phyloP scores from a whole-genome alignment of 92 coral and sea anemone species.

The Pocillopora grandis region DNA sequence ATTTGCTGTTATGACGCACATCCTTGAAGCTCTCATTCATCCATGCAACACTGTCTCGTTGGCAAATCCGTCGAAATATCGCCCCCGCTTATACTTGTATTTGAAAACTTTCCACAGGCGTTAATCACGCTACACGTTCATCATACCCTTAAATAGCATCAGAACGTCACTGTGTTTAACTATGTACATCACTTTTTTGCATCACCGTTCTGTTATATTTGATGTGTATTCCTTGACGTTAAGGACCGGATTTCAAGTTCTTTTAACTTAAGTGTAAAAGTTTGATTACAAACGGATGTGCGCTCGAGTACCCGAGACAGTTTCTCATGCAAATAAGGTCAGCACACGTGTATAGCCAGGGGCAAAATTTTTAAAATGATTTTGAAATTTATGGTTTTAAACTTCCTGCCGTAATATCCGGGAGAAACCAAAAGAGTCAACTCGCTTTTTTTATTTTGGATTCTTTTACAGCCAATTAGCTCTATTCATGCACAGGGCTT shows the following conservation, averaged over 20 bases:
- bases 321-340: slow-evolving; percentile 20
- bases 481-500: neutral
- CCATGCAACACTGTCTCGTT: slow-evolving; percentile 26
- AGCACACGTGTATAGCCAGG: slow-evolving; percentile 35
- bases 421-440: neutral
- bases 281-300: slow-evolving; percentile 51
- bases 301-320: slow-evolving; percentile 37
- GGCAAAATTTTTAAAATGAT: neutral
- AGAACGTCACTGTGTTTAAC: slow-evolving; percentile 25
- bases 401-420: slow-evolving; percentile 16
- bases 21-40: slow-evolving; percentile 30
- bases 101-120: slow-evolving; percentile 32
- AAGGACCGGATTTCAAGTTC: slow-evolving; percentile 43
- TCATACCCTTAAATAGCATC: slow-evolving; percentile 27
- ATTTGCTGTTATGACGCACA: slow-evolving; percentile 27
- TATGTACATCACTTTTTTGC: slow-evolving; percentile 13
- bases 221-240: slow-evolving; percentile 11
- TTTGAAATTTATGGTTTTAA: slow-evolving; percentile 21
- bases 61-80: slow-evolving; percentile 27
- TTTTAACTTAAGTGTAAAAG: slow-evolving; percentile 36
- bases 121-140: slow-evolving; percentile 20
- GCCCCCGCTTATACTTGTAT: slow-evolving; percentile 9
- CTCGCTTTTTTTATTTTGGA: neutral
- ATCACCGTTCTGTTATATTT: slow-evolving; percentile 10
- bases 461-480: neutral